Evolutionary conservation across 2,888 invertebrate species (phyloP).

Genomic region (Hylaea fasciaria): DNA sequence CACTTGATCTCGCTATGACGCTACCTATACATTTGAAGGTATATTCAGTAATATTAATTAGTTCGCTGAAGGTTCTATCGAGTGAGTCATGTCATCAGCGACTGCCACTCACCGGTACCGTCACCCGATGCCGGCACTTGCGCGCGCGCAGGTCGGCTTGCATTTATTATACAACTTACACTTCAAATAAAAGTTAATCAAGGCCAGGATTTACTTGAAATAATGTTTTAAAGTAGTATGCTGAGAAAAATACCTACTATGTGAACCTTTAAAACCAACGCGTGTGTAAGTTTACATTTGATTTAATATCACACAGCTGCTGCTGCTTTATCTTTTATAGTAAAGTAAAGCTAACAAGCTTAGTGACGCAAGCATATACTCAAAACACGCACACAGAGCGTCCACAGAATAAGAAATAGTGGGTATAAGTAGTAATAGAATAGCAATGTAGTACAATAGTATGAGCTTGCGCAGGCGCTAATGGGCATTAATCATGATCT

Average conservation of each 20-base stretch:
- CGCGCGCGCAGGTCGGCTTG: slow-evolving; percentile 2
- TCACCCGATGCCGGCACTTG: slow-evolving; percentile 13
- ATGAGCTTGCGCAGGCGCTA: slow-evolving; percentile 62
- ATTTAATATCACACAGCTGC: too few species aligned
- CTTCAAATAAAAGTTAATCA: neutral
- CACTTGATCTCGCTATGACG: too few species aligned
- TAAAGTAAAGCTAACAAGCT: slow-evolving; percentile 9
- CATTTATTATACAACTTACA: neutral
- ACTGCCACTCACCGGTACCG: slow-evolving; percentile 9
- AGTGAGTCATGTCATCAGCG: slow-evolving; percentile 24
- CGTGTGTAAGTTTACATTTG: too few species aligned
- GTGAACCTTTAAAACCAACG: too few species aligned
- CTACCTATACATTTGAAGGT: too few species aligned
- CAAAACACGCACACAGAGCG: too few species aligned
- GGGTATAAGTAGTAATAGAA: neutral
- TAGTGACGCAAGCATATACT: slow-evolving; percentile 9
- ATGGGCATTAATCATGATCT: slow-evolving; percentile 76
- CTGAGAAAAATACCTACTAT: too few species aligned
- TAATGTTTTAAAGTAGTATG: neutral
- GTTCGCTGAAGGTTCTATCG: slow-evolving; percentile 8
- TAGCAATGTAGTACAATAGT: slow-evolving; percentile 2
- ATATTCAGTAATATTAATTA: neutral
- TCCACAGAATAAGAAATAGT: neutral
- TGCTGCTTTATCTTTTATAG: neutral
- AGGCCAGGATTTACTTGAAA: neutral